Evolutionary conservation across 2,888 invertebrate species (phyloP), one percentile per base, ranked within the genome.

Genomic region (Synergus laeviventris): DNA sequence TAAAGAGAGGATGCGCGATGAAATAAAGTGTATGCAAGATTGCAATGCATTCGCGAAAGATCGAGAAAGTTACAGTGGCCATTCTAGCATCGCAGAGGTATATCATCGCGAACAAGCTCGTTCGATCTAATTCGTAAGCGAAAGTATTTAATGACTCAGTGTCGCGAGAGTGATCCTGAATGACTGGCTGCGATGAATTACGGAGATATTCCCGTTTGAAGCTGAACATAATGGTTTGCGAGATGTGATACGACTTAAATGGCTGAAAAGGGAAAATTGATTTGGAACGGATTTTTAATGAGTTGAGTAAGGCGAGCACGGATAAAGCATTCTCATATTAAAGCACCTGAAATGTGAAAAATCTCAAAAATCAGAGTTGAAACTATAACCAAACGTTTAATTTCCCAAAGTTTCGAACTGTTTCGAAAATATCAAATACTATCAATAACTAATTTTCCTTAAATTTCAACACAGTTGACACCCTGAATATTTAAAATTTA

Each of bases 71-170:
- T 66, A 9, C 8, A 21, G 42, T 66, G 42, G 39, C 45, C 14
- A 24, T 42, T 24, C 45, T 66, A 66, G 8, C 24, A 16, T 66
- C 45, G 45, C 45, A 11, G 7, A 62, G 21, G 31, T 9, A 66
- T 45, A 66, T 66, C 45, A 21, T 14, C 24, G 42, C 21, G 66
- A 66, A 42, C 24, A 8, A 24, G 66, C 66, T 66, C 14, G 24
- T 66, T 45, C 45, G 24, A 66, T 66, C 66, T 49, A 45, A 66
- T 66, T 45, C 66, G 45, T 66, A 45, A 66, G 66, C 66, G 66
- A 66, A 66, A 66, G 66, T 66, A 66, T 66, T 45, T 66, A 66
- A 66, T 66, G 66, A 66, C 66, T 66, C 45, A 45, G 66, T 66
- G 66, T 66, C 66, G 66, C 66, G 66, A 66, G 45, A 66, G 66